Conservation (phyloP, 2,113 vertebrate species). For the Syngnathoides biaculeatus region DNA sequence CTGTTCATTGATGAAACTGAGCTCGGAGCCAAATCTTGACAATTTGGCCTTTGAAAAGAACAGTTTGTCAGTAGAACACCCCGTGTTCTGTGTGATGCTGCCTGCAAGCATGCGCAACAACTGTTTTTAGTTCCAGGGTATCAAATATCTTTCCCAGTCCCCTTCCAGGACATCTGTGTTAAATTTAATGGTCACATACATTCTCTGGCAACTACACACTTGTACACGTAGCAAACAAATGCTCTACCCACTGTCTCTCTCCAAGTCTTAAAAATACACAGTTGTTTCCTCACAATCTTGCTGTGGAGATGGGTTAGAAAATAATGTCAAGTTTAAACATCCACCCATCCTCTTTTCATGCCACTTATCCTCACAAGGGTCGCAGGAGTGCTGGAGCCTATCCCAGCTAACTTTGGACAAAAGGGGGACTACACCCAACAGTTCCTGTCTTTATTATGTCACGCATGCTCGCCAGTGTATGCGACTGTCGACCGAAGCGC, state of each 20-base stretch:
- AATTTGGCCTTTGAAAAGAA: not conserved
- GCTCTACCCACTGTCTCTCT: not conserved
- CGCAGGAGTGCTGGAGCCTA: too few species aligned
- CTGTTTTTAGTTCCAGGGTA: not conserved
- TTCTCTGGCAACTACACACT: not conserved
- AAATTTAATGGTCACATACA: not conserved
- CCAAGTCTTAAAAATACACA: not conserved
- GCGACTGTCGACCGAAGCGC: too few species aligned
- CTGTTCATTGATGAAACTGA: not conserved
- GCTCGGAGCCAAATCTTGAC: not conserved
- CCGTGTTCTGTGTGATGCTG: not conserved
- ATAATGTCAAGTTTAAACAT: not conserved
- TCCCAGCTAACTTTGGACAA: too few species aligned
- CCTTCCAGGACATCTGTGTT: slow-evolving; percentile 7
- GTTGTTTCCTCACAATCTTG: not conserved
- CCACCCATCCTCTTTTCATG: too few species aligned
- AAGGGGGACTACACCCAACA: too few species aligned
- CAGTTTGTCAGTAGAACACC: not conserved
- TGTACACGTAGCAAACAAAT: not conserved
- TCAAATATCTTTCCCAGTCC: not conserved
- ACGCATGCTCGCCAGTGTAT: too few species aligned
- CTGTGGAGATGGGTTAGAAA: not conserved
- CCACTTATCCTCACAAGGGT: too few species aligned
- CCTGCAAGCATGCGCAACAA: not conserved
- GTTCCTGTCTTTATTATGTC: too few species aligned